Evolutionary conservation across 2,113 vertebrate genomes (phyloP), one percentile per base, ranked within the genome.

Genomic region (Amazona vittata): DNA sequence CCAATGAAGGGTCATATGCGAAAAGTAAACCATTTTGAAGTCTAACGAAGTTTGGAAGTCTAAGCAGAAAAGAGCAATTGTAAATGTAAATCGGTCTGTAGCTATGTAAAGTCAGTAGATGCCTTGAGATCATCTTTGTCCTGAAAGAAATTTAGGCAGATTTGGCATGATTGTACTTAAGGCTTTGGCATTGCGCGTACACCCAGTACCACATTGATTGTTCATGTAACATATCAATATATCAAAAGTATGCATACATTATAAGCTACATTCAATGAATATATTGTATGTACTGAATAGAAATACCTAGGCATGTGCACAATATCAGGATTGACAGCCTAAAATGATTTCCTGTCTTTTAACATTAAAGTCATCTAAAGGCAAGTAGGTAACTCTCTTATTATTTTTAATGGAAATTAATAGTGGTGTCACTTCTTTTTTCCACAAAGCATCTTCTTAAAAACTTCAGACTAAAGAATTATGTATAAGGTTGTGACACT

Each of bases 201-300:
- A 10, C 15, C 37, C 14, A 7, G 16, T 10, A 59, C 7, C 17
- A n/a, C 0, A 0, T 2, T 50, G 4, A 2, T 47, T 60, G 26
- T 37, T 83, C 12, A 19, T 19, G 7, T 37, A 59, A 31, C 0
- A 0, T 5, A 33, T 17, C 10, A 39, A 26, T 57, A 0, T 3
- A 33, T 17, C 10, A 35, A 29, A 57, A 43, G 2, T 17, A 21
- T 3, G 7, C 0, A 19, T 9, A 28, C 9, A 3, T 8, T n/a
- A 35, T 15, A 64, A 83, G 4, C 5, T 33, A 19, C 12, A 10
- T 5, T 31, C 5, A 43, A 1, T 59, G 12, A 24, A 67, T 46
- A 52, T n/a, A 33, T 31, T 62, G 0, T n/a, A n/a, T 9, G 5
- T 59, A n/a, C 26, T 71, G 28, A 44, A 6, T 1, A 33, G 33